These are phyloP conservation scores for Muschampia plurimacula DNA, from an alignment of 2,888 invertebrate species.

Conservation along the genomic window DNA sequence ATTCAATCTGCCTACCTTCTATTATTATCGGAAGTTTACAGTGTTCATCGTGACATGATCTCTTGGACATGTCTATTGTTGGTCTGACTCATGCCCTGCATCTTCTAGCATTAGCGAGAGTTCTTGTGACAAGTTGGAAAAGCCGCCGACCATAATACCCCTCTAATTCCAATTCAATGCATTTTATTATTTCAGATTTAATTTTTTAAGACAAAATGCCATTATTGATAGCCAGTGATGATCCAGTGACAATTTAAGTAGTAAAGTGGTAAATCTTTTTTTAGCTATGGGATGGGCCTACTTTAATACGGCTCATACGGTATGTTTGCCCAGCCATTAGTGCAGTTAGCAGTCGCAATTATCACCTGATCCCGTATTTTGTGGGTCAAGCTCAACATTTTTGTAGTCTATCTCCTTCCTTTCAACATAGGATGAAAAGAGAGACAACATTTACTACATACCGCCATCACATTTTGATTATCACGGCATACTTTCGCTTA, in stretches of 20 bases:
- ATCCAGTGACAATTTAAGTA: neutral
- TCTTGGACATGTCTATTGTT: too few relatives aligned
- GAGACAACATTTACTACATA: neutral
- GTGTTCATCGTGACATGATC: too few relatives aligned
- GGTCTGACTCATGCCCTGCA: too few relatives aligned
- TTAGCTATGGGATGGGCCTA: neutral
- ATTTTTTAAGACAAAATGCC: too few relatives aligned
- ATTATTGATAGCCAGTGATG: neutral
- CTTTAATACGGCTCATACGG: conserved; percentile 10
- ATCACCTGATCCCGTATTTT: conserved; percentile 52
- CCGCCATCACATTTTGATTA: conserved; percentile 18
- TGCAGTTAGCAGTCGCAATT: conserved; percentile 61
- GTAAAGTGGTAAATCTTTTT: neutral
- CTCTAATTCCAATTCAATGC: too few relatives aligned
- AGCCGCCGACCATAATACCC: too few relatives aligned
- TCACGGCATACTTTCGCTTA: conserved; percentile 37
- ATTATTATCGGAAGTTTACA: too few relatives aligned
- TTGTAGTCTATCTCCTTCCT: conserved; percentile 28
- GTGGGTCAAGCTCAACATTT: conserved; percentile 43
- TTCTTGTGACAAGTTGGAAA: too few relatives aligned
- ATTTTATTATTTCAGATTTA: too few relatives aligned
- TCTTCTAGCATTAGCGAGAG: too few relatives aligned
- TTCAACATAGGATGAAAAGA: neutral
- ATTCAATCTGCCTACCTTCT: too few relatives aligned
- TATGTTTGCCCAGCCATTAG: conserved; percentile 58